Percentiles rank a stretch among this genome's conserved stretches.
phyloP scores from a whole-genome alignment of 2,888 invertebrate species.

The Lacanobia wlatinum region DNA sequence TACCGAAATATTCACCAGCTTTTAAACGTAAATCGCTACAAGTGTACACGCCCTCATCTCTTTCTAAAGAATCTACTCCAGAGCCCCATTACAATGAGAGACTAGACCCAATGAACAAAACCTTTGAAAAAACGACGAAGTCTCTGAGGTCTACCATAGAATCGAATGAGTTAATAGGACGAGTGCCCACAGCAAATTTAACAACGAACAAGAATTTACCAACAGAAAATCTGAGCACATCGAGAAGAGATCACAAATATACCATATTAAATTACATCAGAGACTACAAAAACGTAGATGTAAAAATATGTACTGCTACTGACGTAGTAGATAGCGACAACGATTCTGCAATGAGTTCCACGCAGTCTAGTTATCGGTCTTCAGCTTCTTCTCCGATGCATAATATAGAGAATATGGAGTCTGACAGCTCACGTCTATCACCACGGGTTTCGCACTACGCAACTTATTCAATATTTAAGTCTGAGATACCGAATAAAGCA shows the following conservation, averaged over 20 bases:
- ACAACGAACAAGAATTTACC: constrained; percentile 68
- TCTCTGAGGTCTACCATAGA: constrained; percentile 77
- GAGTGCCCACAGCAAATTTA: constrained; percentile 69
- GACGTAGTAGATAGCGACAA: constrained; percentile 94
- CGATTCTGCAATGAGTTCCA: constrained; percentile 96
- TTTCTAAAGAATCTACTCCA: constrained; percentile 88
- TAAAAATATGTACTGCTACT: constrained; percentile 86
- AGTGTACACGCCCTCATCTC: constrained; percentile 89
- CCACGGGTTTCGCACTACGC: constrained; percentile 85
- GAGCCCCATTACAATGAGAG: constrained; percentile 83
- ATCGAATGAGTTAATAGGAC: constrained; percentile 72
- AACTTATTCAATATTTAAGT: constrained; percentile 84
- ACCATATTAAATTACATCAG: constrained; percentile 75
- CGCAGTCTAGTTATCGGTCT: constrained; percentile 94
- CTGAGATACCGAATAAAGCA: constrained; percentile 83
- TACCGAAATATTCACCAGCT: constrained; percentile 96
- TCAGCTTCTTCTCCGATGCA: constrained; percentile 94
- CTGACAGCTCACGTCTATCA: constrained; percentile 89
- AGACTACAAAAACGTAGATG: constrained; percentile 86
- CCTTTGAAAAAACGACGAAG: constrained; percentile 74
- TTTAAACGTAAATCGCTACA: constrained; percentile 94
- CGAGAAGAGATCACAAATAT: constrained; percentile 80
- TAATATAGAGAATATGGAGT: constrained; percentile 91
- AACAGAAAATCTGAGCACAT: constrained; percentile 67
- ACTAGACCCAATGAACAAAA: constrained; percentile 76